Evolutionary conservation across 2,113 vertebrate species (phyloP), one percentile per base, ranked within the genome.

Genomic region (Brachyhypopomus occidentalis): DNA sequence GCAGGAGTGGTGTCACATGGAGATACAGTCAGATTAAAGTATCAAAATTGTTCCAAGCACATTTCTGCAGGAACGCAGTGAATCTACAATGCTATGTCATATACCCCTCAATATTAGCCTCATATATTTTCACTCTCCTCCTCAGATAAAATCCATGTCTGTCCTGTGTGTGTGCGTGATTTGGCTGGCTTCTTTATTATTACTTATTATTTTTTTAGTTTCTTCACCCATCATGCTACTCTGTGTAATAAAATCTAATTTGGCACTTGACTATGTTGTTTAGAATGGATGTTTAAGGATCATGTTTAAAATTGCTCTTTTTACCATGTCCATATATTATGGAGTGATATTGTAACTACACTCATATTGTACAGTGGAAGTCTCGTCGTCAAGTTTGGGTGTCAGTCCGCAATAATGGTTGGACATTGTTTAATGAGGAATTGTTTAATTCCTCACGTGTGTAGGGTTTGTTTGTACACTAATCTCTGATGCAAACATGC

Each of bases 11-110:
- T 25, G 9, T 81, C 48, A 2, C 69, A n/a, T 77, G 74, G 36
- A 75, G 34, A 64, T 77, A 64, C 60, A 58, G 48, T 78, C 74
- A 69, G 25, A 73, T 59, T 48, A 14, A 48, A 69, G 30, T 78
- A 58, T 48, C 71, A 16, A 72, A 17, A 78, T 78, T 41, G 38
- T 36, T 70, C 69, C 64, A 60, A 81, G 73, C 36, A 27, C 41
- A 34, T 3, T 81, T 75, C 55, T 69, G 58, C 71, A 81, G 60
- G 62, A 78, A 72, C 77, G 55, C 3, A 4, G 8, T 55, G 55
- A 41, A 45, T 79, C 75, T 71, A 36, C 41, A 70, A 27, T 70
- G 48, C 55, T 48, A 11, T 41, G 12, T 38, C 7, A 55, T 34
- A 70, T 70, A 11, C 34, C 23, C 55, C 52, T 79, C 7, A 19